Evolutionary conservation across 2,888 invertebrate genomes (phyloP), one percentile per base, ranked within the genome.

Genomic region (Campaea margaritaria): DNA sequence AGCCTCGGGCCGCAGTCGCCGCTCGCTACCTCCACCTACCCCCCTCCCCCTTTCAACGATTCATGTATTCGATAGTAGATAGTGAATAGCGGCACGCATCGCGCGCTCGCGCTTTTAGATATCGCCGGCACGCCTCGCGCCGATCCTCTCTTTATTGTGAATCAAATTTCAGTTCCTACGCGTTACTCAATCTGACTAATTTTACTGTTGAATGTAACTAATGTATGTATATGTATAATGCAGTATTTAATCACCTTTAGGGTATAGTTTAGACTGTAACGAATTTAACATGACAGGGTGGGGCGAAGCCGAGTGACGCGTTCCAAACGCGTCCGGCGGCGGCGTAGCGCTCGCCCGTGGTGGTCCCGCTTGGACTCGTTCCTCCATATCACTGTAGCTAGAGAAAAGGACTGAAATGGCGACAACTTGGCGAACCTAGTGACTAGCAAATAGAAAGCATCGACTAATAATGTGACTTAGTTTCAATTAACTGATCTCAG

Each of bases 401-500:
- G 8, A 1, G 31, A 9, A 31, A 9, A 31, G 9, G 57, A 58
- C 41, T 51, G 39, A 62, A 69, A 73, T 65, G 67, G 71, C 55
- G 11, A 47, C 27, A n/a, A 10, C 16, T 58, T 39, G n/a, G 43
- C 14, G 41, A 27, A 15, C 14, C 47, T 46, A 41, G 43, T 48
- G 27, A 28, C 38, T 53, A 49, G 45, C 41, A 34, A n/a, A 34
- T 34, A 21, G 21, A 21, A 21, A 31, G 38, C 34, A 46, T 39
- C 45, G 62, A 69, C 60, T 57, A 62, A 69, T 72, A 65, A 48
- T 45, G 44, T 43, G 58, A 52, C 31, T 58, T 34, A 71, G 73
- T 75, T 70, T 72, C 73, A 73, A 72, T 62, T 73, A 68, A 73
- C 76, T 81, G 79, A 81, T 81, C 79, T 78, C 79, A 78, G 63